These are phyloP conservation scores for Cirrhinus mrigala DNA, from an alignment of 2,797 vertebrate genomes.

Conservation along the genomic window DNA sequence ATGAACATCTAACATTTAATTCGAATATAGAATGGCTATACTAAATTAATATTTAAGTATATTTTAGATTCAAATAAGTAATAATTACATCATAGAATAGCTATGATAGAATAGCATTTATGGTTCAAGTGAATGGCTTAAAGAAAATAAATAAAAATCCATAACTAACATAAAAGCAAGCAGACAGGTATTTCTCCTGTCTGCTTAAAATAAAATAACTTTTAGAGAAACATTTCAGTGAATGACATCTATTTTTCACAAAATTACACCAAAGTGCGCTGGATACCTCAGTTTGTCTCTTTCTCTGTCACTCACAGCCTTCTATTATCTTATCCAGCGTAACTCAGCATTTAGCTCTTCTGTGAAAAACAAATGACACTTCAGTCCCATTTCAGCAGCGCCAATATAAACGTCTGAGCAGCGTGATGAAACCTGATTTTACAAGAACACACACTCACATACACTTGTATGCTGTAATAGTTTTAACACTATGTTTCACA, in stretches of 20 bases:
- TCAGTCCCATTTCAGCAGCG: slow-evolving; percentile 25
- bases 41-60: background rate
- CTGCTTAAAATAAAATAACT: slow-evolving; percentile 14
- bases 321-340: background rate
- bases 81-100: background rate
- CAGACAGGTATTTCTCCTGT: background rate
- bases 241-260: slow-evolving; percentile 18
- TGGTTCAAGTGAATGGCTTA: background rate
- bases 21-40: background rate
- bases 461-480: slow-evolving; percentile 5
- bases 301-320: background rate
- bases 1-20: background rate
- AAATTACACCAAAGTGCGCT: slow-evolving; percentile 1
- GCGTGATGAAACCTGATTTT: slow-evolving; percentile 1
- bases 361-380: slow-evolving; percentile 50
- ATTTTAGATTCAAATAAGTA: background rate
- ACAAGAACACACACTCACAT: slow-evolving; percentile 3
- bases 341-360: slow-evolving; percentile 28
- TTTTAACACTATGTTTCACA: slow-evolving; percentile 27
- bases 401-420: slow-evolving; percentile 1
- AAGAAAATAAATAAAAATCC: background rate
- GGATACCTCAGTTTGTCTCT: slow-evolving; percentile 1
- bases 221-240: background rate
- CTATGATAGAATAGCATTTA: background rate
- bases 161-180: background rate